These are phyloP conservation scores for Delphinus delphis DNA, from an alignment of 2,113 vertebrate genomes.

Conservation along the genomic window DNA sequence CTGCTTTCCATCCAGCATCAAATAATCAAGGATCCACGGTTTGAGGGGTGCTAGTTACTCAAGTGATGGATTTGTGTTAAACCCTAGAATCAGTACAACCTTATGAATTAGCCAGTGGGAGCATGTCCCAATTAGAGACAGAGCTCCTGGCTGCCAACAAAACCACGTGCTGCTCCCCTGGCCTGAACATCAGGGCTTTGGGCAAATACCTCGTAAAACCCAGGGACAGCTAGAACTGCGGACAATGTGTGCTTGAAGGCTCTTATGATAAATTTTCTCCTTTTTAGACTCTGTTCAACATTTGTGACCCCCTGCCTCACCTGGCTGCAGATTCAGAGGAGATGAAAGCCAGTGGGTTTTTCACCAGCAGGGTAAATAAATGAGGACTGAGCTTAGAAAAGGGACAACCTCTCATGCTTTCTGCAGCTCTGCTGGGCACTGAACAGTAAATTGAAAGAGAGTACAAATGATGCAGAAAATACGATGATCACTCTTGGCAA, in stretches of 20 bases:
- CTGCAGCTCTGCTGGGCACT: conserved; percentile 10
- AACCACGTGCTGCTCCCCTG: neutral
- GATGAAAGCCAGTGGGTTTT: conserved; percentile 68
- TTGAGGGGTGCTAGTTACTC: neutral
- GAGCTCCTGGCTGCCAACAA: neutral
- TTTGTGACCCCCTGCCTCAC: conserved; percentile 37
- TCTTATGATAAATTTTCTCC: neutral
- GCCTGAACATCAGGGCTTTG: conserved; percentile 3
- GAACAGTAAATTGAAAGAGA: conserved; percentile 46
- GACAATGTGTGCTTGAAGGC: neutral
- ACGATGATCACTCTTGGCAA: conserved; percentile 32
- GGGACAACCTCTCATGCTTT: conserved; percentile 28
- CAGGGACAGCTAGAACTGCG: neutral
- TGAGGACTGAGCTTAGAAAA: conserved; percentile 33
- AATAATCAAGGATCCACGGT: neutral
- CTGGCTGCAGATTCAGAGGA: conserved; percentile 67
- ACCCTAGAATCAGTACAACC: neutral
- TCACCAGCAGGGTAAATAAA: conserved; percentile 72
- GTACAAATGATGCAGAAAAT: conserved; percentile 69
- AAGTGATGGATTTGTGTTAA: neutral
- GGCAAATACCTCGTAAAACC: conserved; percentile 2
- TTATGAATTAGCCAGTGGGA: conserved; percentile 23
- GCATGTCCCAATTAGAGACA: neutral
- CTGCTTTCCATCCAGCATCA: neutral
- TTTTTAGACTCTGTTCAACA: conserved; percentile 1